These are phyloP conservation scores for Drepana arcuata DNA, from an alignment of 1,140 invertebrate genomes.

Conservation along the genomic window DNA sequence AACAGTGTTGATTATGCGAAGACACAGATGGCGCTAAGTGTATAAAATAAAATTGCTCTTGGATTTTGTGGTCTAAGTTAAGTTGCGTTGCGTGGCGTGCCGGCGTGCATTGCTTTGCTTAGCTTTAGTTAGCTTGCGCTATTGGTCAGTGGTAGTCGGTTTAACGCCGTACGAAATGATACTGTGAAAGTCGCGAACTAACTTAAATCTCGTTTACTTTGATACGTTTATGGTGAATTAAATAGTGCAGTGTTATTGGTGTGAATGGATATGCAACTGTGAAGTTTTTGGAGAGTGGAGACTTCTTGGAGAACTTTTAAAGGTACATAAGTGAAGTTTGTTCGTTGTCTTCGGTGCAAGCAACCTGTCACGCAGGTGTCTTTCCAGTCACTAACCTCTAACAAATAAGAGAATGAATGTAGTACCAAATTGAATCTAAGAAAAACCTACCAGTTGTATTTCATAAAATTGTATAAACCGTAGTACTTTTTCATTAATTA, in stretches of 20 bases:
- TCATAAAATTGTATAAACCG: no score
- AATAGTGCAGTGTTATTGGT: constrained; percentile 33
- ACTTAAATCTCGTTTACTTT: constrained; percentile 44
- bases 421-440: constrained; percentile 16
- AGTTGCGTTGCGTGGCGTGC: constrained; percentile 18
- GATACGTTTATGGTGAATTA: constrained; percentile 29
- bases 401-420: constrained; percentile 27
- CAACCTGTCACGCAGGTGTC: constrained; percentile 69
- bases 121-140: not conserved
- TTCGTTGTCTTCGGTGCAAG: constrained; percentile 38
- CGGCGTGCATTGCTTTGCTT: constrained; percentile 1
- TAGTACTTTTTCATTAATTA: no score
- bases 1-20: no score
- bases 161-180: constrained; percentile 17
- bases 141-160: not conserved
- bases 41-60: no score
- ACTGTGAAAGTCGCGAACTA: constrained; percentile 44
- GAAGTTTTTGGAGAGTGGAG: constrained; percentile 4
- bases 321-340: constrained; percentile 42
- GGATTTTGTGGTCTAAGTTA: constrained; percentile 30
- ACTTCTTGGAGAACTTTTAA: constrained; percentile 16
- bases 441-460: no score
- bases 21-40: no score
- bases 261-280: constrained; percentile 22
- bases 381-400: constrained; percentile 57